These are phyloP conservation scores for Tineola bisselliella DNA, from an alignment of 2,888 invertebrate species.

Conservation along the genomic window DNA sequence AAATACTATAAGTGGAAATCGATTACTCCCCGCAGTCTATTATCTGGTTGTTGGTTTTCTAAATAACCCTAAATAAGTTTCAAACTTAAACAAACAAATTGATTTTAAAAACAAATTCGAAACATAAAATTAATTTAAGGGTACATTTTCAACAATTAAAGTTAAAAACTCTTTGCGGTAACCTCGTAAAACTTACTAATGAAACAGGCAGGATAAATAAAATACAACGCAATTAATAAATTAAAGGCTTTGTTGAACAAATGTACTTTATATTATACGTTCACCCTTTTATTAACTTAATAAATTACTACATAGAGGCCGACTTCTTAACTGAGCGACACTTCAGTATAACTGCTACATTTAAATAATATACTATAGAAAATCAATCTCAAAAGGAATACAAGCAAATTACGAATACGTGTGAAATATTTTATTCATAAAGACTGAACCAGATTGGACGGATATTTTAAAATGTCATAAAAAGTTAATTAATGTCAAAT, in stretches of 20 bases:
- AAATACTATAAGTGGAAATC: too few species aligned
- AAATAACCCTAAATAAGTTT: too few species aligned
- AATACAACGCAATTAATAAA: conserved; percentile 1
- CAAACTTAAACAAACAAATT: too few species aligned
- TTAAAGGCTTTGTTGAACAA: conserved; percentile 5
- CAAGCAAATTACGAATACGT: too few species aligned
- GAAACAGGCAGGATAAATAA: neutral
- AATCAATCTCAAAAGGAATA: too few species aligned
- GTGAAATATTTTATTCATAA: too few species aligned
- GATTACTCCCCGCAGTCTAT: too few species aligned
- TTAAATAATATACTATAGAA: too few species aligned
- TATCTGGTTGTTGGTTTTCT: too few species aligned
- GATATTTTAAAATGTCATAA: too few species aligned
- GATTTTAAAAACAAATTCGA: neutral
- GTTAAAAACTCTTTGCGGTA: neutral
- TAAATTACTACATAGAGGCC: neutral
- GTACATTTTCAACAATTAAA: neutral
- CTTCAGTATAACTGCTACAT: neutral
- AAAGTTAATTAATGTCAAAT: too few species aligned
- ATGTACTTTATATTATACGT: neutral
- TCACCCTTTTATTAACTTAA: neutral
- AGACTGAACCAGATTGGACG: too few species aligned
- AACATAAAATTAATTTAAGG: neutral
- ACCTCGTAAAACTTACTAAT: neutral
- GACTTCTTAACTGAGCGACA: neutral